phyloP scores from a whole-genome alignment of 2,113 vertebrate genomes.

The Tachuris rubrigastra region DNA sequence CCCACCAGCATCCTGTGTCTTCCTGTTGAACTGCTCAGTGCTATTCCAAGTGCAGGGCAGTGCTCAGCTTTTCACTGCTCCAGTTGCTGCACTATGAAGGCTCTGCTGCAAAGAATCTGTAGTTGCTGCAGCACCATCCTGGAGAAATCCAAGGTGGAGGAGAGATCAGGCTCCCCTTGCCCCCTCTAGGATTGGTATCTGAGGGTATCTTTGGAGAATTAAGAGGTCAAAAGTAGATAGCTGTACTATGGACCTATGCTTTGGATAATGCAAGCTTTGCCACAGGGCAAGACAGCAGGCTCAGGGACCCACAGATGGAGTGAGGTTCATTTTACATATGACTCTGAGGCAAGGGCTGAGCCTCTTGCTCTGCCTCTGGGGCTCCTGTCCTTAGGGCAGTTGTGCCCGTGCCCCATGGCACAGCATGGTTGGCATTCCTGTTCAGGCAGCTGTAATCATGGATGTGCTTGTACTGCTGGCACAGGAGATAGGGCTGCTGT shows the following conservation, averaged over 20 bases:
- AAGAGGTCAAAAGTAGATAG: neutral
- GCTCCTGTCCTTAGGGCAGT: neutral
- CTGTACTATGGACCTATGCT: neutral
- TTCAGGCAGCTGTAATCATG: neutral
- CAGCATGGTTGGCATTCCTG: neutral
- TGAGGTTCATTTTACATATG: neutral
- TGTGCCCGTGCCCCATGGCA: neutral
- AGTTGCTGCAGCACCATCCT: neutral
- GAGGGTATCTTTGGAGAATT: neutral
- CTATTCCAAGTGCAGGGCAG: neutral
- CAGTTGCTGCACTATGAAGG: fast-evolving
- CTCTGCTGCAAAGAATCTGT: neutral
- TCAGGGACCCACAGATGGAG: neutral
- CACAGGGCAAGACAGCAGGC: neutral
- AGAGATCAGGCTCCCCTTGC: neutral
- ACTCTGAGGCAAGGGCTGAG: neutral
- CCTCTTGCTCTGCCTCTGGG: neutral
- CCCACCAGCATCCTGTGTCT: neutral
- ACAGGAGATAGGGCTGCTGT: neutral
- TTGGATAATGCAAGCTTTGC: neutral
- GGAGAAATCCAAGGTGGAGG: neutral
- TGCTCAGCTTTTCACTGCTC: neutral
- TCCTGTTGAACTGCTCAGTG: fast-evolving
- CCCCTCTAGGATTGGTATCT: neutral
- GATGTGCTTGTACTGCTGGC: neutral